phyloP scores from a whole-genome alignment of 2,113 vertebrate genomes.

The Cephalophus harveyi region DNA sequence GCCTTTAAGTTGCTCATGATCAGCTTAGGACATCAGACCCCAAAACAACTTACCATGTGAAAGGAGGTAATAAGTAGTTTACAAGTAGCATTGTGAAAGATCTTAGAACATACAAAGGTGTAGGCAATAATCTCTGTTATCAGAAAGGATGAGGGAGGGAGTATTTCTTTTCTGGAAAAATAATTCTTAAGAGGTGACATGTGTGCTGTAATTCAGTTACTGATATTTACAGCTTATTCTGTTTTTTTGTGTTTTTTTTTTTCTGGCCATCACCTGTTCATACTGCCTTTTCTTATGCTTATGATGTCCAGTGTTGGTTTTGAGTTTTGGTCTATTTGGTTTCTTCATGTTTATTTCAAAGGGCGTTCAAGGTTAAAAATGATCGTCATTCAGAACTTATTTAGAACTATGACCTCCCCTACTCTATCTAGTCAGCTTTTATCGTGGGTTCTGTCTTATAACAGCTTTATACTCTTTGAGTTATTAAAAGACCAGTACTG shows the following conservation, averaged over 20 bases:
- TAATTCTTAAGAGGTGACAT: background rate
- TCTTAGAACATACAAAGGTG: background rate
- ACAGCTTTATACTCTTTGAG: background rate
- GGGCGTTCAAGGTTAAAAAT: background rate
- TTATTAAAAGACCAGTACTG: background rate
- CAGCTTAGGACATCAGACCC: background rate
- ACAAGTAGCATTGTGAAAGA: background rate
- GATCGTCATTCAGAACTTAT: background rate
- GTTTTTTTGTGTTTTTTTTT: background rate
- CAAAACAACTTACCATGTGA: background rate
- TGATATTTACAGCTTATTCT: background rate
- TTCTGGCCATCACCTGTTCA: background rate
- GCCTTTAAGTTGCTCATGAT: background rate
- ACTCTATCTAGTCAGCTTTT: background rate
- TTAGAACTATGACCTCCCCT: background rate
- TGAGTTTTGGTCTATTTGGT: slow-evolving; percentile 2
- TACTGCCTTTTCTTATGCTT: background rate
- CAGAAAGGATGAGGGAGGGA: background rate
- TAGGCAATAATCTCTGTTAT: background rate
- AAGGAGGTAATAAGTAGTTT: background rate
- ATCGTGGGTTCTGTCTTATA: background rate
- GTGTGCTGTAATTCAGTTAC: background rate
- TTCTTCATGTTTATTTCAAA: background rate
- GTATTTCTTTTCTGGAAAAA: background rate
- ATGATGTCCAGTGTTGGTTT: background rate